Evolutionary conservation across 2,888 invertebrate genomes (phyloP).

Genomic region (Chalcis sispes): DNA sequence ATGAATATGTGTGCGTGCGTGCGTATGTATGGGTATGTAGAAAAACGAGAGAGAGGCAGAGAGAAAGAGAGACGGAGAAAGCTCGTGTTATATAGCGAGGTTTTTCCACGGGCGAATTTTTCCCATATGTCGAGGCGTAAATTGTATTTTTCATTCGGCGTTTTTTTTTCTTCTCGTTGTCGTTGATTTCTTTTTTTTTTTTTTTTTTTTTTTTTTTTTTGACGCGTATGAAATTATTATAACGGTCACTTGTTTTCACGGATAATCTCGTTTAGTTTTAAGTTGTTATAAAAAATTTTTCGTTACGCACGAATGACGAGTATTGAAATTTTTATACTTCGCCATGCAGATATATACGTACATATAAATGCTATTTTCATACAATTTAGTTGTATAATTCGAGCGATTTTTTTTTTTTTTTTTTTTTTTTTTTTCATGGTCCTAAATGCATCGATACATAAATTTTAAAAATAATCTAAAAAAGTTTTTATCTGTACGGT

Average conservation of each 20-base stretch:
- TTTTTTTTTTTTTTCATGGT: no score
- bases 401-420: background rate
- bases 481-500: no score
- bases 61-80: background rate
- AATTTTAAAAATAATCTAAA: no score
- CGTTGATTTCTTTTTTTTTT: no score
- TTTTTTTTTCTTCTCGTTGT: no score
- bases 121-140: constrained; percentile 38
- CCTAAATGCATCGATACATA: no score
- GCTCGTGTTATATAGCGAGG: background rate
- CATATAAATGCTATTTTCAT: no score
- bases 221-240: constrained; percentile 51
- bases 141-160: constrained; percentile 51
- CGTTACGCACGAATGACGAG: constrained; percentile 17
- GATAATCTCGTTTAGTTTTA: constrained; percentile 57
- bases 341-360: no score
- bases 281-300: constrained; percentile 55
- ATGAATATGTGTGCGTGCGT: background rate
- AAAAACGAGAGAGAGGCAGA: background rate
- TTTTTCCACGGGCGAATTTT: constrained; percentile 6
- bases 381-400: no score
- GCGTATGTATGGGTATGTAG: background rate
- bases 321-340: background rate
- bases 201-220: no score
- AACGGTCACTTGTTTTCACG: constrained; percentile 50